Evolutionary conservation across 2,113 vertebrate genomes (phyloP).

Genomic region (Chunga burmeisteri): DNA sequence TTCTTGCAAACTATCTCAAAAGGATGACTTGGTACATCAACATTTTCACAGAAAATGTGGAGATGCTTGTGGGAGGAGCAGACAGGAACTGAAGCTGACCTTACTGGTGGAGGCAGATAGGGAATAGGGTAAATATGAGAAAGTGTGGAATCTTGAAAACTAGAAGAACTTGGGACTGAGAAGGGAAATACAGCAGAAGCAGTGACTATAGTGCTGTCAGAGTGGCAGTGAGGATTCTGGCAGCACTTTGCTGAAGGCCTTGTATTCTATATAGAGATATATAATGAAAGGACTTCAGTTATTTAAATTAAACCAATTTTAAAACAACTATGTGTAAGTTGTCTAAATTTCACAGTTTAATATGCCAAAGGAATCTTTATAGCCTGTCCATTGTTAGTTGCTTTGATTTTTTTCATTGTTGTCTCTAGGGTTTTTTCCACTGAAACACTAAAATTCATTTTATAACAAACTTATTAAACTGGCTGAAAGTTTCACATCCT

Average conservation of each 20-base stretch:
- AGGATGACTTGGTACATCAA: neutral
- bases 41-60: neutral
- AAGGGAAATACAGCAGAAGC: neutral
- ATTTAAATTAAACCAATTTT: neutral
- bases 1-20: neutral
- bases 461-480: neutral
- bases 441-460: neutral
- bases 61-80: neutral
- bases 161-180: neutral
- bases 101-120: neutral
- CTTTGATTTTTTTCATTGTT: neutral
- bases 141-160: neutral
- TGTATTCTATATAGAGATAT: neutral
- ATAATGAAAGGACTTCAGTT: neutral
- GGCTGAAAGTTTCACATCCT: neutral
- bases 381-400: neutral
- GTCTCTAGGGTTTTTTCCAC: neutral
- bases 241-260: neutral
- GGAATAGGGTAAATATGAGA: neutral
- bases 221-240: neutral
- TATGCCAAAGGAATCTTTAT: neutral
- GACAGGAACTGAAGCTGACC: neutral
- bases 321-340: neutral
- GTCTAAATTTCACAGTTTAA: neutral
- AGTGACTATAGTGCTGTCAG: neutral